Percentiles rank a stretch among this genome's conserved stretches.
Conservation (phyloP, 1,140 invertebrate species). For the Psilanteris sp. region DNA sequence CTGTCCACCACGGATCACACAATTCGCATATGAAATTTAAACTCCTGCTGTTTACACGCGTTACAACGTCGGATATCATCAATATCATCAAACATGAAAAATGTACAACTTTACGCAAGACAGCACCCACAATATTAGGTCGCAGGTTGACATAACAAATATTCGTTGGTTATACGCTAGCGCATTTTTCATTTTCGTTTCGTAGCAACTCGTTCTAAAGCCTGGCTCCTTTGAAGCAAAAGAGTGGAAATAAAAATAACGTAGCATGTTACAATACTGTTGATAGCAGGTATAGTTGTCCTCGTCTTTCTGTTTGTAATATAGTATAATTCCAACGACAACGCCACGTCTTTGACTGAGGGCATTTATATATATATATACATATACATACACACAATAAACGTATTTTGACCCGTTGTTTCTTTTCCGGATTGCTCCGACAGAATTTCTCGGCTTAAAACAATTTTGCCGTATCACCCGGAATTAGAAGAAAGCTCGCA, state of each 20-base stretch:
- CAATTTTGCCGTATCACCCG: constrained; percentile 22
- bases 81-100: constrained; percentile 53
- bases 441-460: constrained; percentile 6
- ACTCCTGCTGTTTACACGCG: constrained; percentile 14
- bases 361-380: too few relatives aligned
- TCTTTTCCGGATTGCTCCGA: constrained; percentile 2
- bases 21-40: constrained; percentile 33
- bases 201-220: constrained; percentile 48
- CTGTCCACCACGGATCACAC: background rate
- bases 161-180: constrained; percentile 57
- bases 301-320: too few relatives aligned
- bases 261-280: constrained; percentile 13
- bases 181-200: constrained; percentile 54
- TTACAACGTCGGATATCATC: constrained; percentile 30
- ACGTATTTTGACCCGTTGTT: constrained; percentile 4
- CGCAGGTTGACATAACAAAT: constrained; percentile 53
- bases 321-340: too few relatives aligned
- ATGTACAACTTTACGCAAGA: constrained; percentile 54
- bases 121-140: constrained; percentile 48
- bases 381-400: too few relatives aligned
- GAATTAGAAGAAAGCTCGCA: constrained; percentile 15
- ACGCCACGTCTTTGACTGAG: too few relatives aligned
- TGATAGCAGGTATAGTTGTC: too few relatives aligned
- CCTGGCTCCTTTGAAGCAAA: constrained; percentile 21
- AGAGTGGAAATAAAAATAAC: constrained; percentile 41